Evolutionary conservation across 2,888 invertebrate genomes (phyloP).

Genomic region (Campoletis raptor): DNA sequence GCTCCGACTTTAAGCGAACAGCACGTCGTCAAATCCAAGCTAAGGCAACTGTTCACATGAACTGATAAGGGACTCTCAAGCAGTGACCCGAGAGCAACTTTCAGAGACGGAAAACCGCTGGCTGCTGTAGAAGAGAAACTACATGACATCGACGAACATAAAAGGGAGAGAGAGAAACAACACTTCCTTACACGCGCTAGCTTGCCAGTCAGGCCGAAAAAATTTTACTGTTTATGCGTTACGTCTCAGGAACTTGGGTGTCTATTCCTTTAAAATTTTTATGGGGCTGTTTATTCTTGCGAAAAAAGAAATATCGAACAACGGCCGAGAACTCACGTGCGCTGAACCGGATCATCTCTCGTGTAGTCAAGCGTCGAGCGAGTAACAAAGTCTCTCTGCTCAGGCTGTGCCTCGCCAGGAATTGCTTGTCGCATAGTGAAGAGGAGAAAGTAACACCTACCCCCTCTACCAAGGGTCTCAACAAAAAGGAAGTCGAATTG

Average conservation of each 20-base stretch:
- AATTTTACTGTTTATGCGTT: neutral
- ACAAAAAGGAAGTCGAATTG: too few species aligned
- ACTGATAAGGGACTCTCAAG: neutral
- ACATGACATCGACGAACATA: neutral
- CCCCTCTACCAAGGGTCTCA: too few species aligned
- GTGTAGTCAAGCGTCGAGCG: too few species aligned
- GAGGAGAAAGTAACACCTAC: too few species aligned
- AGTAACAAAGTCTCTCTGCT: too few species aligned
- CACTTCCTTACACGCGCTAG: neutral
- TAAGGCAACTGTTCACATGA: neutral
- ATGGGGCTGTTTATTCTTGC: neutral
- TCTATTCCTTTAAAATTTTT: neutral
- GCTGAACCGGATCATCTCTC: too few species aligned
- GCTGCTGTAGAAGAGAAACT: slow-evolving; percentile 1
- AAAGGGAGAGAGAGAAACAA: slow-evolving; percentile 5
- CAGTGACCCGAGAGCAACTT: neutral
- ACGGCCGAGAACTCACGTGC: too few species aligned
- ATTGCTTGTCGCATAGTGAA: too few species aligned
- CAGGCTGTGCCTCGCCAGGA: too few species aligned
- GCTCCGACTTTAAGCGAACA: neutral
- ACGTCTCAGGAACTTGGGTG: neutral
- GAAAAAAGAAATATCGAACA: neutral
- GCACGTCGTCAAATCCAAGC: neutral
- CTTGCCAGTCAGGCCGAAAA: slow-evolving; percentile 3
- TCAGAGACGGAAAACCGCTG: neutral